Conservation (phyloP, 2,797 vertebrate species). For the Octomys mimax region DNA sequence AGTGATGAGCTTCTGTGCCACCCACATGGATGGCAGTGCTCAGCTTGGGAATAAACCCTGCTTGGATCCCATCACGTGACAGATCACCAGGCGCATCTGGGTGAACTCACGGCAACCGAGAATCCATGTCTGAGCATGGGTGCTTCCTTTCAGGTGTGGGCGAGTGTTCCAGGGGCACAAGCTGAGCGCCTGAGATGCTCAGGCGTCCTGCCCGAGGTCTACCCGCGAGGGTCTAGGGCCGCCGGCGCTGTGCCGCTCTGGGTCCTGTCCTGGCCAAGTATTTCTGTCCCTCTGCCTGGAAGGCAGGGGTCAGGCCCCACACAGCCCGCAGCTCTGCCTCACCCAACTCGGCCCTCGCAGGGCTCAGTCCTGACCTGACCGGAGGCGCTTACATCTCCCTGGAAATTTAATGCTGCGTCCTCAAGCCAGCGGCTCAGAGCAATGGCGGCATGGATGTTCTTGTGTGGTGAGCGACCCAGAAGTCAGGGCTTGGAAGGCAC, state of each 20-base stretch:
- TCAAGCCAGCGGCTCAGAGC: neutral
- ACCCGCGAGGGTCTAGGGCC: neutral
- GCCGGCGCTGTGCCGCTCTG: neutral
- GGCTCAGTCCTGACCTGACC: neutral
- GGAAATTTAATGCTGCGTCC: neutral
- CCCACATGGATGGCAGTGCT: neutral
- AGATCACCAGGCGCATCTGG: neutral
- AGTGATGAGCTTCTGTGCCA: neutral
- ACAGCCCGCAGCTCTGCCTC: neutral
- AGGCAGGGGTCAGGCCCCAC: neutral
- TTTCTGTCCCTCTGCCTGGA: neutral
- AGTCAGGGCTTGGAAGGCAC: neutral
- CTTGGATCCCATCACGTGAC: neutral
- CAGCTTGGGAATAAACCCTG: slow-evolving; percentile 1
- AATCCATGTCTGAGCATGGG: neutral
- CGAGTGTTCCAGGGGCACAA: neutral
- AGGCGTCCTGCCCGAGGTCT: neutral
- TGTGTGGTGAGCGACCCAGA: neutral
- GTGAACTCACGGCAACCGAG: neutral
- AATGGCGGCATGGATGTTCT: neutral
- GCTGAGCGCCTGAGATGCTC: neutral
- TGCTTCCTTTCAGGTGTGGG: neutral
- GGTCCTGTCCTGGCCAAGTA: neutral
- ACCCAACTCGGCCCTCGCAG: neutral
- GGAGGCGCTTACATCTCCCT: neutral